phyloP scores from a whole-genome alignment of 2,888 invertebrate genomes.

The Ametastegia equiseti region DNA sequence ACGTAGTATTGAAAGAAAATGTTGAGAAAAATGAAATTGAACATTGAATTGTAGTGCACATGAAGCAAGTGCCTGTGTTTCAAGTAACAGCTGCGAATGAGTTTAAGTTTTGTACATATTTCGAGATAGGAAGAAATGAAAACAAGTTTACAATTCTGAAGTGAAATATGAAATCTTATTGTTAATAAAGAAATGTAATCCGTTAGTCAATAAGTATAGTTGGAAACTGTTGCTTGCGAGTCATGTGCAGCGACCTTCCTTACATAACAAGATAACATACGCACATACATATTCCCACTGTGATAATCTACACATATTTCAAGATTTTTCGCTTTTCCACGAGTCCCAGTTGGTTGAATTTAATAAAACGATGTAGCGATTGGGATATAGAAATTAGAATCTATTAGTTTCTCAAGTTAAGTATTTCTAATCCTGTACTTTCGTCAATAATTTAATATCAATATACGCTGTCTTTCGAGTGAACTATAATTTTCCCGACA shows the following conservation, averaged over 20 bases:
- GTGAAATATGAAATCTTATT: constrained; percentile 7
- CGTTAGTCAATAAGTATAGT: constrained; percentile 25
- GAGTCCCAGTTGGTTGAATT: neutral
- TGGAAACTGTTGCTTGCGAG: neutral
- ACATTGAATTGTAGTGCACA: neutral
- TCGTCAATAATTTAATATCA: too few relatives aligned
- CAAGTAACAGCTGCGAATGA: neutral
- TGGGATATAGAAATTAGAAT: too few relatives aligned
- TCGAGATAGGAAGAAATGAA: neutral
- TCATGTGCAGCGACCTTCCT: constrained; percentile 43
- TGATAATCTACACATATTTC: neutral
- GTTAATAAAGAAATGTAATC: constrained; percentile 30
- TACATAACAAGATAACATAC: constrained; percentile 40
- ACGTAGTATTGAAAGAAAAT: neutral
- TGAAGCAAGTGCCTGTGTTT: neutral
- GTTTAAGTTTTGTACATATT: constrained; percentile 2
- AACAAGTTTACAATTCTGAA: neutral
- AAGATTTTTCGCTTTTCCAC: neutral
- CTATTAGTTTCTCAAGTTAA: too few relatives aligned
- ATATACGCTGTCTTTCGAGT: too few relatives aligned
- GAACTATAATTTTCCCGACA: too few relatives aligned
- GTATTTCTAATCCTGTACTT: too few relatives aligned
- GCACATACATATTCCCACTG: neutral
- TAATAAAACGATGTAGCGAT: too few relatives aligned
- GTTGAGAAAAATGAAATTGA: neutral